These are phyloP conservation scores for Ptychadena robeensis DNA, from an alignment of 2,797 vertebrate genomes.

Conservation along the genomic window DNA sequence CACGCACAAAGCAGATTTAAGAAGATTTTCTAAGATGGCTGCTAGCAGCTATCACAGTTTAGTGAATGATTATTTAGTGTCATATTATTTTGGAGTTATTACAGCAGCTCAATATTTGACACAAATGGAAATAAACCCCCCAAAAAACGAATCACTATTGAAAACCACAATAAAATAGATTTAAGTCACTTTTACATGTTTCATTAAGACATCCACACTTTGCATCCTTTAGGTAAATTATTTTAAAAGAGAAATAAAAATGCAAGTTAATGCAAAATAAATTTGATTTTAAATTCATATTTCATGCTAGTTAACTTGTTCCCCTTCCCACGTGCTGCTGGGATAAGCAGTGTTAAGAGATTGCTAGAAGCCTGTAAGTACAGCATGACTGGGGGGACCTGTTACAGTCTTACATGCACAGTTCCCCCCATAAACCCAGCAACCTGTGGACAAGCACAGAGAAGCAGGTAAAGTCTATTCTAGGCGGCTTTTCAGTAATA, in stretches of 20 bases:
- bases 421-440: conserved; percentile 4
- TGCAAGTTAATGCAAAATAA: conserved; percentile 33
- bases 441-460: conserved; percentile 68
- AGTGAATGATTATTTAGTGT: conserved; percentile 45
- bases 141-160: conserved; percentile 49
- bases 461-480: conserved; percentile 74
- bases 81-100: conserved; percentile 13
- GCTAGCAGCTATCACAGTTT: conserved; percentile 29
- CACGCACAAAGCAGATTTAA: neutral
- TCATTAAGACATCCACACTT: conserved; percentile 50
- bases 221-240: conserved; percentile 33
- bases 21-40: neutral
- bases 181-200: conserved; percentile 53
- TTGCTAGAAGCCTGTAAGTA: conserved; percentile 67
- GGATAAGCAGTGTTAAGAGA: conserved; percentile 64
- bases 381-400: conserved; percentile 58
- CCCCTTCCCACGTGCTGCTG: conserved; percentile 49
- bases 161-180: conserved; percentile 60
- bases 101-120: conserved; percentile 36
- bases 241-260: conserved; percentile 17
- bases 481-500: conserved; percentile 88
- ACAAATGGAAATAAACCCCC: conserved; percentile 6
- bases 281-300: rapidly evolving
- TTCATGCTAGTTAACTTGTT: conserved; percentile 54
- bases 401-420: conserved; percentile 12